These are phyloP conservation scores for Ladona fulva DNA, from an alignment of 1,140 invertebrate genomes.

Conservation along the genomic window DNA sequence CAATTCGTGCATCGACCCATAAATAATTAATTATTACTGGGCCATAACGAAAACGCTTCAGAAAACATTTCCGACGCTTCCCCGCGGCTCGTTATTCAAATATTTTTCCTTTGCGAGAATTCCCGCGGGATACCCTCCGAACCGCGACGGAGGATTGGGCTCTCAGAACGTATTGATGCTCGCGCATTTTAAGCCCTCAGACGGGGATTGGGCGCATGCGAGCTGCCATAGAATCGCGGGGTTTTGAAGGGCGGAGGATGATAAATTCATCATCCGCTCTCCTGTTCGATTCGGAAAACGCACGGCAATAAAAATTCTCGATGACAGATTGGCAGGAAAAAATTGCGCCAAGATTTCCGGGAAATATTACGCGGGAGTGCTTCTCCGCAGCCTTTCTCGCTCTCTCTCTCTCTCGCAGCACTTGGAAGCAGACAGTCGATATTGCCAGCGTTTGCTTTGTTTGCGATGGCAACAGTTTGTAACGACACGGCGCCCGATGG, in stretches of 20 bases:
- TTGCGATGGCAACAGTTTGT: background rate
- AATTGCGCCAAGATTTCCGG: background rate
- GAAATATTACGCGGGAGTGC: background rate
- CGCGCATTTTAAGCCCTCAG: too few relatives aligned
- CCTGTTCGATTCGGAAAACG: background rate
- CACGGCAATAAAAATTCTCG: background rate
- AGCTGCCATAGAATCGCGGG: too few relatives aligned
- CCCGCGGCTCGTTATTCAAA: too few relatives aligned
- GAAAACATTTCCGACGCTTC: too few relatives aligned
- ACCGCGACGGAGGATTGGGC: too few relatives aligned
- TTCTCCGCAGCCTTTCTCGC: background rate
- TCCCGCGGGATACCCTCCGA: too few relatives aligned
- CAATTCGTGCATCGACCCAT: too few relatives aligned
- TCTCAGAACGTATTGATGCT: too few relatives aligned
- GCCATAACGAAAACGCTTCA: too few relatives aligned
- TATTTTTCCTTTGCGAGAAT: too few relatives aligned
- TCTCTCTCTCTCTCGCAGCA: background rate
- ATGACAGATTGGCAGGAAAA: slow-evolving; percentile 5
- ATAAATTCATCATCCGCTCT: background rate
- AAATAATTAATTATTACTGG: too few relatives aligned
- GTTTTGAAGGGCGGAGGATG: background rate
- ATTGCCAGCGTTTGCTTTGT: background rate
- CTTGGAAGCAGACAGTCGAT: background rate
- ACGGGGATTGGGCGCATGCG: too few relatives aligned
- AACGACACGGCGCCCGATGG: background rate